These are phyloP conservation scores for Pachypeltis micranthus DNA, from an alignment of 1,140 invertebrate genomes.

Conservation along the genomic window DNA sequence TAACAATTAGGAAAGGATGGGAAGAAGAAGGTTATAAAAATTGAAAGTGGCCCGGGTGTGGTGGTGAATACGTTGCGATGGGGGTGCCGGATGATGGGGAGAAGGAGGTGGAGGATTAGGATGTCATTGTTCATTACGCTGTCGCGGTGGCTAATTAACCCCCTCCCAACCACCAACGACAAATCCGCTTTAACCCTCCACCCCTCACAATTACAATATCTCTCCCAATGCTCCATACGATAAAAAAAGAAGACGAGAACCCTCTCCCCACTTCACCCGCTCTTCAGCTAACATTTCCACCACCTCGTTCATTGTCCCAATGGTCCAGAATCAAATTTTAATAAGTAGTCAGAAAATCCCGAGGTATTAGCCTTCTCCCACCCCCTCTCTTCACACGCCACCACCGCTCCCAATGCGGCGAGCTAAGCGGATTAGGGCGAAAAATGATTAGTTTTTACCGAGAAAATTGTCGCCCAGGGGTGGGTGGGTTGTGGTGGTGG, in stretches of 20 bases:
- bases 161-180: background rate
- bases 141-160: background rate
- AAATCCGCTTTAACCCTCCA: background rate
- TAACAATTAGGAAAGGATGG: too few relatives aligned
- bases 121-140: constrained; percentile 2
- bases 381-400: too few relatives aligned
- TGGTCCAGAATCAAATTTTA: constrained; percentile 2
- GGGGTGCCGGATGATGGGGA: too few relatives aligned
- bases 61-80: too few relatives aligned
- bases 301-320: too few relatives aligned
- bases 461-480: too few relatives aligned
- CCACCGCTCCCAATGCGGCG: background rate
- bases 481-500: too few relatives aligned
- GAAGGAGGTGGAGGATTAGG: background rate
- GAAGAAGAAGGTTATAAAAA: too few relatives aligned
- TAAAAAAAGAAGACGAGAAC: too few relatives aligned
- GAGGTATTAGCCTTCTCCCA: background rate
- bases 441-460: background rate
- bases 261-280: too few relatives aligned
- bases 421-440: background rate
- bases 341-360: constrained; percentile 1
- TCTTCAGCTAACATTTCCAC: too few relatives aligned
- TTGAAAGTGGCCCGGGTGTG: background rate
- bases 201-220: background rate
- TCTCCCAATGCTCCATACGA: too few relatives aligned